A percentile compares a stretch with the other conserved stretches of the same genome.
Conservation (phyloP, 2,797 vertebrate genomes). For the Sebastes taczanowskii region DNA sequence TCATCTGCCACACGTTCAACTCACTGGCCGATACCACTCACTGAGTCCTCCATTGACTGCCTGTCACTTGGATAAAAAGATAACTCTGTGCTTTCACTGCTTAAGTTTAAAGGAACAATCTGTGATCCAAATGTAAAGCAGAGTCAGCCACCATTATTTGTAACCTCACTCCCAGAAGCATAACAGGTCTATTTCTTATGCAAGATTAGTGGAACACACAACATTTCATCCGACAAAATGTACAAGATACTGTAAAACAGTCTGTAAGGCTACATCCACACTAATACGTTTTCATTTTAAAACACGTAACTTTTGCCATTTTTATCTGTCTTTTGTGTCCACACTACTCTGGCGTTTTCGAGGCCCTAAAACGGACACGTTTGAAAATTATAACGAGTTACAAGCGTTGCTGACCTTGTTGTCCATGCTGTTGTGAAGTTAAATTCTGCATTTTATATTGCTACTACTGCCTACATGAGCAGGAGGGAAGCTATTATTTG, state of each 20-base stretch:
- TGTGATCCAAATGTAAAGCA: background rate
- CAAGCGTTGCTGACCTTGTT: too few relatives aligned
- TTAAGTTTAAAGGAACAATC: background rate
- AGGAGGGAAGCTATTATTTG: too few relatives aligned
- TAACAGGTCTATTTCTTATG: background rate
- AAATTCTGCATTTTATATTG: too few relatives aligned
- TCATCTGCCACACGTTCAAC: conserved; percentile 12
- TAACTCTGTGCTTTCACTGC: background rate
- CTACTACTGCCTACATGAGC: too few relatives aligned
- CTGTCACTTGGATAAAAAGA: background rate
- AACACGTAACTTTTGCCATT: too few relatives aligned
- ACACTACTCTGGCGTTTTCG: too few relatives aligned
- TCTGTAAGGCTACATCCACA: too few relatives aligned
- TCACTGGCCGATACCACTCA: background rate
- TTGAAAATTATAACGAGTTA: too few relatives aligned
- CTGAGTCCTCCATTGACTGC: background rate
- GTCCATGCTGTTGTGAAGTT: too few relatives aligned
- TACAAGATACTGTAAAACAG: background rate
- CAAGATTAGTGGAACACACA: background rate
- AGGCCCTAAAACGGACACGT: too few relatives aligned
- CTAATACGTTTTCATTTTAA: too few relatives aligned
- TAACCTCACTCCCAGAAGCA: background rate
- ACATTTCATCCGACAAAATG: background rate
- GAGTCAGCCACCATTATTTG: background rate
- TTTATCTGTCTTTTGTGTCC: too few relatives aligned